A percentile compares a stretch with the other conserved stretches of the same genome.
phyloP scores from a whole-genome alignment of 1,140 invertebrate species.

The Drosophila sturtevanti region DNA sequence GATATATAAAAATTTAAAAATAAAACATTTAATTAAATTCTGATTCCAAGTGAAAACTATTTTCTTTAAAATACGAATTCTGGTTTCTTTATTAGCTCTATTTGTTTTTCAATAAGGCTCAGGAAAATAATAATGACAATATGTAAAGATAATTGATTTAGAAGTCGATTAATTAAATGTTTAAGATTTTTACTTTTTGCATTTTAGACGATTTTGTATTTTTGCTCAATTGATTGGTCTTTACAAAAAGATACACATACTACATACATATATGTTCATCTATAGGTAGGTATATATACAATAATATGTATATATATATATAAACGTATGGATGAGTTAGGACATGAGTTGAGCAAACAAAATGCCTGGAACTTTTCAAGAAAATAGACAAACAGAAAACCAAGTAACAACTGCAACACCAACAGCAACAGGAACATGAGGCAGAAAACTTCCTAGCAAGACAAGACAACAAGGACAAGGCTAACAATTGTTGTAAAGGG shows the following conservation, averaged over 20 bases:
- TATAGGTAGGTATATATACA: slow-evolving; percentile 10
- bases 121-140: background rate
- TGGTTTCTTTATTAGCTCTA: no score
- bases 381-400: slow-evolving; percentile 50
- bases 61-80: no score
- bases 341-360: slow-evolving; percentile 56
- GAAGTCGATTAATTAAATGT: slow-evolving; percentile 5
- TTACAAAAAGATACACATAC: background rate
- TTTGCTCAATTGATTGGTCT: slow-evolving; percentile 55
- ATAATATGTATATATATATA: slow-evolving; percentile 8
- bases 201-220: slow-evolving; percentile 25
- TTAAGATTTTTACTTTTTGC: slow-evolving; percentile 38
- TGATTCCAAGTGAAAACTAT: no score
- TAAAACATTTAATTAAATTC: no score
- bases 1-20: no score
- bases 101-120: no score
- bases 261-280: background rate
- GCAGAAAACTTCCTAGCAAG: slow-evolving; percentile 62
- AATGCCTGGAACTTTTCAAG: slow-evolving; percentile 59
- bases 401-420: slow-evolving; percentile 56
- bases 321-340: slow-evolving; percentile 6
- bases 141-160: background rate
- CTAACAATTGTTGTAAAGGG: slow-evolving; percentile 40
- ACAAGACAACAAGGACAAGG: slow-evolving; percentile 77
- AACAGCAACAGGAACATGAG: slow-evolving; percentile 35